Evolutionary conservation across 2,797 vertebrate genomes (phyloP).

Genomic region (Rousettus madagascariensis): DNA sequence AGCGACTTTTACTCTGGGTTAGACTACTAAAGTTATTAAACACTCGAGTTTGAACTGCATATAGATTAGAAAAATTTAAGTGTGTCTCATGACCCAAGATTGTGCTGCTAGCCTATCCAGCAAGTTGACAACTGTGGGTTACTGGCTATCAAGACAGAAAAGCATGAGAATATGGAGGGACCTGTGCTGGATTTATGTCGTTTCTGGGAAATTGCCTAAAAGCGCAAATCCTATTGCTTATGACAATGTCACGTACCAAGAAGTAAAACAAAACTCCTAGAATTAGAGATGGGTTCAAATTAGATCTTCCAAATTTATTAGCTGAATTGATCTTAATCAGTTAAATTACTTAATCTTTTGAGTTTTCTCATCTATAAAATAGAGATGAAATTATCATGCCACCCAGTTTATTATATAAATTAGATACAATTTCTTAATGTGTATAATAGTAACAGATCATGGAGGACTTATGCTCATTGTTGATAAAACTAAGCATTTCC

Average conservation of each 20-base stretch:
- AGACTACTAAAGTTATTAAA: background rate
- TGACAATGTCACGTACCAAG: background rate
- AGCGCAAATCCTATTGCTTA: background rate
- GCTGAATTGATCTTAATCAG: background rate
- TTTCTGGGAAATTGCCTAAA: background rate
- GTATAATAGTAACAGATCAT: background rate
- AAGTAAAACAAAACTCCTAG: background rate
- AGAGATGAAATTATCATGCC: background rate
- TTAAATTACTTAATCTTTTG: background rate
- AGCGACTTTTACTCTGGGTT: background rate
- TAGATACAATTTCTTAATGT: background rate
- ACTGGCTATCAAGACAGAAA: background rate
- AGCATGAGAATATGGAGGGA: background rate
- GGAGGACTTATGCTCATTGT: background rate
- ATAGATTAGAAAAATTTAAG: background rate
- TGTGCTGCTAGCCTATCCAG: background rate
- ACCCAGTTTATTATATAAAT: background rate
- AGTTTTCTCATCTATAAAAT: background rate
- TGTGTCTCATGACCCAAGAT: background rate
- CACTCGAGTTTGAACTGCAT: background rate
- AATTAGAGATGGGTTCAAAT: background rate
- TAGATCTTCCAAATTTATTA: background rate
- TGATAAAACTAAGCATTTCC: background rate
- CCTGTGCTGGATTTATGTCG: background rate
- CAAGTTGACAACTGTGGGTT: background rate